phyloP scores from a whole-genome alignment of 2,888 invertebrate species.

The Sarcophaga carnaria region DNA sequence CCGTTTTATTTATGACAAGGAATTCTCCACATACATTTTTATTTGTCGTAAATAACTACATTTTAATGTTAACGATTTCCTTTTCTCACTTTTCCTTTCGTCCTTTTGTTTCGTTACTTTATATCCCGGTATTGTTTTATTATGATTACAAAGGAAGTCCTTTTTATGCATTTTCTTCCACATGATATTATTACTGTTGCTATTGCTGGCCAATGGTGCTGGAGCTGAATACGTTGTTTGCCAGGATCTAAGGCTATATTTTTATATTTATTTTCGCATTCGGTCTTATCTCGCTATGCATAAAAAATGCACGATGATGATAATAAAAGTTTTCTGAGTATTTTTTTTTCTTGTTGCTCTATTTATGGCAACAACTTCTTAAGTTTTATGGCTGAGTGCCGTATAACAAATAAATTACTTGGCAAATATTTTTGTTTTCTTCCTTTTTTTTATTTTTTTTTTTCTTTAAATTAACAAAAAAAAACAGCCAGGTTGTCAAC shows the following conservation, averaged over 20 bases:
- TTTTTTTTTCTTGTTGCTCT: not conserved
- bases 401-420: not conserved
- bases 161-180: not conserved
- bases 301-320: not conserved
- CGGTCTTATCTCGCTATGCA: not conserved
- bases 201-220: not conserved
- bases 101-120: not conserved
- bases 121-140: not conserved
- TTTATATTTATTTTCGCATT: not conserved
- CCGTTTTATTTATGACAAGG: slow-evolving; percentile 3
- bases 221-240: not conserved
- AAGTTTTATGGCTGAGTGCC: not conserved
- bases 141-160: not conserved
- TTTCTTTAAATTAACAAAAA: not conserved
- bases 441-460: not conserved
- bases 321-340: not conserved
- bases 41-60: slow-evolving; percentile 10
- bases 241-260: not conserved
- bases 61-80: slow-evolving; percentile 37
- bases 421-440: not conserved
- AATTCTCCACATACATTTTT: slow-evolving; percentile 1
- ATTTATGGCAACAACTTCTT: not conserved
- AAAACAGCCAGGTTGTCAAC: not conserved
- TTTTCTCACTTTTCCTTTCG: not conserved
- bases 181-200: not conserved